phyloP scores from a whole-genome alignment of 2,797 vertebrate species.

The Acridotheres tristis region DNA sequence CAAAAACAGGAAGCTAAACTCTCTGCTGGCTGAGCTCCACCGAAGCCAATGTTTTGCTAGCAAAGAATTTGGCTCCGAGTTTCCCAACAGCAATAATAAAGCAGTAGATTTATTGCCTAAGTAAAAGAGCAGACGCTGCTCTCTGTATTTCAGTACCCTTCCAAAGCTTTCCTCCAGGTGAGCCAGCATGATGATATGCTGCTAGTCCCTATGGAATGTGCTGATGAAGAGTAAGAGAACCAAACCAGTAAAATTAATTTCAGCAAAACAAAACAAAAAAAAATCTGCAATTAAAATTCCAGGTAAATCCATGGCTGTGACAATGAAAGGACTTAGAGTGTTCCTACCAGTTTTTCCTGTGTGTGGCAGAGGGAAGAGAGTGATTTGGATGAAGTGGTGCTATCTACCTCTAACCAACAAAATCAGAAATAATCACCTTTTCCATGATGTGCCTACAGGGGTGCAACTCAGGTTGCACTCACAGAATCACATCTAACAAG shows the following conservation, averaged over 20 bases:
- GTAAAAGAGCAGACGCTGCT: conserved; percentile 32
- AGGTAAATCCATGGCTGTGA: not conserved
- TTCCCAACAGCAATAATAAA: conserved; percentile 61
- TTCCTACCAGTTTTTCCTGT: not conserved
- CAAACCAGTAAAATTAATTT: not conserved
- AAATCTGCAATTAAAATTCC: not conserved
- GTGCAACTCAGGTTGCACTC: fast-evolving
- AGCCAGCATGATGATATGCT: not conserved
- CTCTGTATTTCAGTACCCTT: not conserved
- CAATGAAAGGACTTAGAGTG: not conserved
- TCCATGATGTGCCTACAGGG: fast-evolving
- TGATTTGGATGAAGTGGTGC: not conserved
- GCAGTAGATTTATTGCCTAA: conserved; percentile 46
- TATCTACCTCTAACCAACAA: not conserved
- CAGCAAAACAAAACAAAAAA: not conserved
- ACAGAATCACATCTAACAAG: not conserved
- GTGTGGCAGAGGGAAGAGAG: not conserved
- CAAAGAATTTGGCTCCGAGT: conserved; percentile 16
- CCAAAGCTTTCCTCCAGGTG: conserved; percentile 29
- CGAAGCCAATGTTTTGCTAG: not conserved
- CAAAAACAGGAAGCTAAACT: conserved; percentile 60
- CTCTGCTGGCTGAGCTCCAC: conserved; percentile 42
- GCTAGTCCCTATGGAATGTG: not conserved
- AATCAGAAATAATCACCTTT: not conserved
- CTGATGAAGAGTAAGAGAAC: not conserved